Base-by-base conservation (phyloP, 2,797 vertebrate species). In the Tenualosa thibaudeaui region DNA sequence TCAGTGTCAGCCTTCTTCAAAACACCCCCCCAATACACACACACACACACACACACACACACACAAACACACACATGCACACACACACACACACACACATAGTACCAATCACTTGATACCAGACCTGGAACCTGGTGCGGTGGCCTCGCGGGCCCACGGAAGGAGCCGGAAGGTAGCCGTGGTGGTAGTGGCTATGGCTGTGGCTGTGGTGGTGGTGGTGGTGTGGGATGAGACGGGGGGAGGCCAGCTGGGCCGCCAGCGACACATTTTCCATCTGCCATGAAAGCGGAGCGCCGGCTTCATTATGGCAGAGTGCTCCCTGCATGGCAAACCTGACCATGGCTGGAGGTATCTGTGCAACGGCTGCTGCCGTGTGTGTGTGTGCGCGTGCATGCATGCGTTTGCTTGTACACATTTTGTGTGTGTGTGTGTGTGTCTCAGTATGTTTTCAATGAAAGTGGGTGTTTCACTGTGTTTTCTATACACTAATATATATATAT, bases 181-280 rank as follows among this genome's bases (percentile, higher is more conserved):
- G 40, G 87, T 84, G 49, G 46, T 24, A 19, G 40, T 17, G 7
- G 65, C 46, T n/a, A n/a, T 62, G 88, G 71, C 31, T 83, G 89
- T 85, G 85, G 31, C 31, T 31, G 31, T 31, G 43, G 86, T 84
- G 40, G 54, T n/a, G 68, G 31, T 13, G 7, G 37, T 75, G 40
- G 40, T 9, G 40, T 43, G 40, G 71, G 40, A 43, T 71, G 65
- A 26, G 65, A 40, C 8, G 81, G 88, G 89, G 78, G 54, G 71
- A 60, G 75, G 84, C 24, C 58, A 37, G 82, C 53, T 86, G 7
- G 9, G 49, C 40, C 50, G 51, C 49, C 71, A 85, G 91, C 90
- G 86, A 90, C 92, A 92, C 92, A 95, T 95, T 96, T 95, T 96
- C 95, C 95, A 95, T 96, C 93, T 95, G 94, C 92, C 91, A 90